Conservation (phyloP, 2,797 vertebrate species). For the Xiphorhynchus erythropygius region DNA sequence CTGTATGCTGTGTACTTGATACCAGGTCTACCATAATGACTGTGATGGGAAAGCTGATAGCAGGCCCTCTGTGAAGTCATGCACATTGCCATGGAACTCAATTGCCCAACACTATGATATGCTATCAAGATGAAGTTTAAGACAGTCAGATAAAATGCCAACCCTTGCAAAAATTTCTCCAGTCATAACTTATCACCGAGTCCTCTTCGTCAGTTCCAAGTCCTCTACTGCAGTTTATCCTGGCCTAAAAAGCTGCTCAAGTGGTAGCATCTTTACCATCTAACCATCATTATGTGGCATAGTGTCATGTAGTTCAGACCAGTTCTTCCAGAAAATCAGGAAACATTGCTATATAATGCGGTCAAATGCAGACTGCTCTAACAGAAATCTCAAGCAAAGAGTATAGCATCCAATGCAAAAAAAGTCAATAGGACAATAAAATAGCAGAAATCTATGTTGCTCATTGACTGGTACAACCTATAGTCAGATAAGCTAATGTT, state of each 20-base stretch:
- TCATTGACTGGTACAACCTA: neutral
- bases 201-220: neutral
- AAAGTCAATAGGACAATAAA: neutral
- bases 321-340: neutral
- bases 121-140: neutral
- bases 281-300: neutral
- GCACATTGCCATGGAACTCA: neutral
- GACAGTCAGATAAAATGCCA: neutral
- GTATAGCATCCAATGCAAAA: neutral
- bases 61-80: neutral
- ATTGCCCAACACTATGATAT: rapidly evolving
- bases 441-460: neutral
- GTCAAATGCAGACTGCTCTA: neutral
- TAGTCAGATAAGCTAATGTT: neutral
- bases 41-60: neutral
- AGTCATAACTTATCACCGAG: neutral
- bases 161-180: neutral
- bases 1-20: too few relatives aligned
- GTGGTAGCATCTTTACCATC: neutral
- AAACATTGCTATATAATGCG: rapidly evolving
- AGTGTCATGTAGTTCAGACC: neutral
- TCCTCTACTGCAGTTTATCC: neutral
- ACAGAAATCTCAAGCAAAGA: neutral
- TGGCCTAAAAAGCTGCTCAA: neutral
- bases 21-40: neutral